Evolutionary conservation across 2,797 vertebrate genomes (phyloP).

Genomic region (Carapus acus): DNA sequence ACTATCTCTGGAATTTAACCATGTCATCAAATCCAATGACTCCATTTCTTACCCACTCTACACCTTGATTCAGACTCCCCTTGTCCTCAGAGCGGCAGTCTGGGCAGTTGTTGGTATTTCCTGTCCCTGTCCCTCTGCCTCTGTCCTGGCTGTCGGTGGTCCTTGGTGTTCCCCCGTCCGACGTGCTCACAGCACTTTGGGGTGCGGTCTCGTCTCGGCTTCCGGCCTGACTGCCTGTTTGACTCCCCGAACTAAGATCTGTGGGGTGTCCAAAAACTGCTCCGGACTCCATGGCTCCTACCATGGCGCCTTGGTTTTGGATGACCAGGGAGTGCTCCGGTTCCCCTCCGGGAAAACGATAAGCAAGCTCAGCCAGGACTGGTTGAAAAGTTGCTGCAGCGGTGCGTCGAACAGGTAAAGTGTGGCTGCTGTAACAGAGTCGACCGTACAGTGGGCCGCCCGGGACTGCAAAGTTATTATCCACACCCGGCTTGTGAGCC

Average conservation of each 20-base stretch:
- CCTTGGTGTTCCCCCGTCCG: slow-evolving; percentile 68
- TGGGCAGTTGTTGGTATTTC: slow-evolving; percentile 59
- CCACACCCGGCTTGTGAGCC: slow-evolving; percentile 67
- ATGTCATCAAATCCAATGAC: neutral
- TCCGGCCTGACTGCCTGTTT: slow-evolving; percentile 66
- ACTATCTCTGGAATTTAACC: slow-evolving; percentile 8
- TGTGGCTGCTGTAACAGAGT: slow-evolving; percentile 79
- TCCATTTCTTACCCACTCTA: slow-evolving; percentile 62
- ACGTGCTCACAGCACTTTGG: slow-evolving; percentile 64
- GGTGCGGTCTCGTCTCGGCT: slow-evolving; percentile 66
- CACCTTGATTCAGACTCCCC: slow-evolving; percentile 57
- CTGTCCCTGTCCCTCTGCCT: slow-evolving; percentile 54
- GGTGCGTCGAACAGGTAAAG: slow-evolving; percentile 70
- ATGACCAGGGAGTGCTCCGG: slow-evolving; percentile 77
- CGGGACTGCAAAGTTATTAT: slow-evolving; percentile 61
- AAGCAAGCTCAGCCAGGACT: slow-evolving; percentile 66
- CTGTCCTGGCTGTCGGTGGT: slow-evolving; percentile 67
- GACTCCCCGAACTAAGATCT: slow-evolving; percentile 68
- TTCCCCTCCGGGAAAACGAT: slow-evolving; percentile 64
- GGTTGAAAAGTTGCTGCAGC: slow-evolving; percentile 66
- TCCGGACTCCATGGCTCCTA: slow-evolving; percentile 70
- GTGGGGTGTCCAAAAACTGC: slow-evolving; percentile 70
- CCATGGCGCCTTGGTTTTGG: slow-evolving; percentile 75
- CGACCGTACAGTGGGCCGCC: slow-evolving; percentile 72
- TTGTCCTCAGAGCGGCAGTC: slow-evolving; percentile 64